phyloP scores from a whole-genome alignment of 2,888 invertebrate species.

The Harpalus rufipes region DNA sequence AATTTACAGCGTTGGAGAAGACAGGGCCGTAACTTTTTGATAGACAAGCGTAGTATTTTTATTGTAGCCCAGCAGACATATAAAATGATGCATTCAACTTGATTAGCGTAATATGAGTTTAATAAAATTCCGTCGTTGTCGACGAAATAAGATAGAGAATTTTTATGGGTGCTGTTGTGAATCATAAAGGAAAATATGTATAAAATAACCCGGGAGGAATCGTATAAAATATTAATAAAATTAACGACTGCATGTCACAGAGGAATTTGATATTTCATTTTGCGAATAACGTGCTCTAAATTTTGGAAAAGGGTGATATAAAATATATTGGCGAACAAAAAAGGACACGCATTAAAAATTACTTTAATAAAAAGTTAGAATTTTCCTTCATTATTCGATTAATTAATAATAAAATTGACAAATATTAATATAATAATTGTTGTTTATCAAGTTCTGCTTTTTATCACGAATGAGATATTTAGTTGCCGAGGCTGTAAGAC shows the following conservation, averaged over 20 bases:
- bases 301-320: neutral
- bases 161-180: conserved; percentile 32
- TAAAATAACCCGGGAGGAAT: neutral
- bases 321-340: neutral
- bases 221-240: conserved; percentile 56
- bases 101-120: conserved; percentile 60
- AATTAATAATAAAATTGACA: too few relatives aligned
- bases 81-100: conserved; percentile 53
- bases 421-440: too few relatives aligned
- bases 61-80: conserved; percentile 27
- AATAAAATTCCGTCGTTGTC: conserved; percentile 49
- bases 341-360: too few relatives aligned
- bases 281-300: neutral
- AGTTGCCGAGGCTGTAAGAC: too few relatives aligned
- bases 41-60: conserved; percentile 50
- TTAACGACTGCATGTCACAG: conserved; percentile 49
- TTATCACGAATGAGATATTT: too few relatives aligned
- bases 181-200: conserved; percentile 56
- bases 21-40: conserved; percentile 27
- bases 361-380: too few relatives aligned
- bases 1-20: conserved; percentile 18
- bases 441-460: too few relatives aligned
- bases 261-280: conserved; percentile 30
- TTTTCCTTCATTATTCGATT: too few relatives aligned
- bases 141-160: conserved; percentile 48